Base-by-base conservation (phyloP, 1,140 invertebrate species). In the Propsilocerus akamusi region DNA sequence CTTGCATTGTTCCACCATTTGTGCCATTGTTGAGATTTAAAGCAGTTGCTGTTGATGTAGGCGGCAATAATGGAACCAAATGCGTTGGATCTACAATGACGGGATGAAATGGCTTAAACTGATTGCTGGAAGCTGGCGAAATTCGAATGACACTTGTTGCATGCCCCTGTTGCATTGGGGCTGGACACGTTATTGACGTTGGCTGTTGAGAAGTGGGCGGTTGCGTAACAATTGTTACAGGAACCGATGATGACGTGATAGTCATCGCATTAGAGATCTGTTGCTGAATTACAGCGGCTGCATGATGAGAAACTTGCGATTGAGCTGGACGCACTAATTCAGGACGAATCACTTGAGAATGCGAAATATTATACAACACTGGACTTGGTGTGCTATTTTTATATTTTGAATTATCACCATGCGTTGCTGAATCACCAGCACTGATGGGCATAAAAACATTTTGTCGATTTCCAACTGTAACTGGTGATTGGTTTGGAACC, bases 401-500 rank as follows among this genome's bases (percentile, higher is more conserved):
- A 60, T 61, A 65, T 54, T 65, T 65, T 17, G 49, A 28, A 25
- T 24, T 23, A 28, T 28, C 41, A 23, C 8, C n/a, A 20, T 34
- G 34, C 10, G 26, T 14, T 37, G 25, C 11, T n/a, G 41, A 62
- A 54, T 66, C 77, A 50, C 77, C 79, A 62, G 72, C 81, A 49
- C 72, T 80, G 57, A 91, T 91, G 20, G 87, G 87, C 72, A 88
- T 81, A 64, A 92, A 92, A 49, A 90, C 76, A 68, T 89, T 83
- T 54, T 81, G 81, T 53, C 76, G 49, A 71, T 73, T 59, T 64
- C 77, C 61, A 66, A 73, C 55, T 64, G 71, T 74, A 22, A 77
- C 70, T 14, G 81, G 80, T 17, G 80, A 79, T 54, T 78, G 76
- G 60, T 75, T 74, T 26, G 34, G 47, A 51, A 75, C 72, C 55